Evolutionary conservation across 2,888 invertebrate genomes (phyloP).

Genomic region (Cordilura impudica): DNA sequence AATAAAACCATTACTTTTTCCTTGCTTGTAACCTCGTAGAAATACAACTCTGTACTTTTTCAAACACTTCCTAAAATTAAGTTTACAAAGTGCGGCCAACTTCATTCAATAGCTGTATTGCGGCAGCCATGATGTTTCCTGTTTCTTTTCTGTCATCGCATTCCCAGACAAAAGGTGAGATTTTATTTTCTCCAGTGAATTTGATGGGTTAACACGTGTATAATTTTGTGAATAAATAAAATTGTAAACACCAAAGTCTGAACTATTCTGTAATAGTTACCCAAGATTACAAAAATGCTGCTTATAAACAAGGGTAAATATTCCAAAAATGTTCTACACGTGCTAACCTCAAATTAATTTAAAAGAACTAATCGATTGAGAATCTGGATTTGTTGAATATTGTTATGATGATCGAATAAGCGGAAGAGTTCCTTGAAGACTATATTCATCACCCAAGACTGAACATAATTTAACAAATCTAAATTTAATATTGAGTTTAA

Average conservation of each 20-base stretch:
- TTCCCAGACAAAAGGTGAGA: conserved; percentile 76
- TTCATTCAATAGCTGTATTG: conserved; percentile 62
- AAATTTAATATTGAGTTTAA: conserved; percentile 37
- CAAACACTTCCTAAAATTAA: conserved; percentile 53
- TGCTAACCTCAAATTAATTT: conserved; percentile 53
- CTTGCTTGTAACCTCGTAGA: not conserved
- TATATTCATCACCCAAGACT: conserved; percentile 78
- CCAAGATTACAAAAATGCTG: conserved; percentile 33
- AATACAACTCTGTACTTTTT: conserved; percentile 29
- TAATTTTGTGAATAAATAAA: conserved; percentile 54
- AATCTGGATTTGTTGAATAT: conserved; percentile 35
- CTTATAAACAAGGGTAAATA: conserved; percentile 59
- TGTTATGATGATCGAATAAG: conserved; percentile 73
- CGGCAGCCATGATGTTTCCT: conserved; percentile 75
- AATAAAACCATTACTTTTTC: not conserved
- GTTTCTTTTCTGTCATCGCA: conserved; percentile 75
- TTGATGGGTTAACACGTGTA: conserved; percentile 70
- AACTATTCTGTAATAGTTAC: not conserved
- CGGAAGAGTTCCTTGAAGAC: conserved; percentile 78
- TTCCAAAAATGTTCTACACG: conserved; percentile 67
- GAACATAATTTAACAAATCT: conserved; percentile 61
- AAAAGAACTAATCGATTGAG: not conserved
- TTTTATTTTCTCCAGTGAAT: conserved; percentile 70
- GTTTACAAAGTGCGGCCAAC: conserved; percentile 67
- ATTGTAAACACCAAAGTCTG: conserved; percentile 6